These are phyloP conservation scores for Baryphthengus martii DNA, from an alignment of 2,113 vertebrate species.

Conservation along the genomic window DNA sequence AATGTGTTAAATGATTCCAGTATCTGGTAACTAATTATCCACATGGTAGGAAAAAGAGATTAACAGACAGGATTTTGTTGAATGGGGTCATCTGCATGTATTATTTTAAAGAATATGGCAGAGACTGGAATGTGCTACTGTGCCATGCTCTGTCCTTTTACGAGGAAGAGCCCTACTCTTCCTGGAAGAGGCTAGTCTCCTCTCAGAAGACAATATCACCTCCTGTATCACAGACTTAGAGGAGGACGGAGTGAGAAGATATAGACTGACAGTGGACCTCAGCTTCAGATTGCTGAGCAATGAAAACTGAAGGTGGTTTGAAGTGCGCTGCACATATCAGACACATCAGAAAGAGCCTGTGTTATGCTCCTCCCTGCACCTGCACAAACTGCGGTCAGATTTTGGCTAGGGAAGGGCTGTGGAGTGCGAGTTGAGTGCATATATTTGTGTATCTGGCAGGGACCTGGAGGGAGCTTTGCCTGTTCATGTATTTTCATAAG, in stretches of 20 bases:
- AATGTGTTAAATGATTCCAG: neutral
- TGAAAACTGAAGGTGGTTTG: neutral
- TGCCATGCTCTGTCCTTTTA: neutral
- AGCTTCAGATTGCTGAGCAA: neutral
- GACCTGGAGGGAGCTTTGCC: neutral
- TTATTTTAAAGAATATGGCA: neutral
- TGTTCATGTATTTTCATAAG: neutral
- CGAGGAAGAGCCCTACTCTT: neutral
- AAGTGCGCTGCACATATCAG: accelerated
- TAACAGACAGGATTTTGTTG: neutral
- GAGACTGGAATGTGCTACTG: neutral
- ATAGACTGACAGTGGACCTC: neutral
- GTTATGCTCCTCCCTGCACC: neutral
- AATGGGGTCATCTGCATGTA: neutral
- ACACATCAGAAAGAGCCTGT: neutral
- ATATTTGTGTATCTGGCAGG: neutral
- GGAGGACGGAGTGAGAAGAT: neutral
- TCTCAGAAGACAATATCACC: neutral
- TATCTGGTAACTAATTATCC: neutral
- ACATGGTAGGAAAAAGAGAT: neutral
- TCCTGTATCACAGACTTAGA: neutral
- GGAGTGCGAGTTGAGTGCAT: neutral
- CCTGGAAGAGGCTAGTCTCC: neutral
- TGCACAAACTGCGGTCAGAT: neutral
- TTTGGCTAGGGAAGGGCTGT: neutral